Base-by-base conservation (phyloP, 64 coral and sea anemone species). In the Pachyseris speciosa region DNA sequence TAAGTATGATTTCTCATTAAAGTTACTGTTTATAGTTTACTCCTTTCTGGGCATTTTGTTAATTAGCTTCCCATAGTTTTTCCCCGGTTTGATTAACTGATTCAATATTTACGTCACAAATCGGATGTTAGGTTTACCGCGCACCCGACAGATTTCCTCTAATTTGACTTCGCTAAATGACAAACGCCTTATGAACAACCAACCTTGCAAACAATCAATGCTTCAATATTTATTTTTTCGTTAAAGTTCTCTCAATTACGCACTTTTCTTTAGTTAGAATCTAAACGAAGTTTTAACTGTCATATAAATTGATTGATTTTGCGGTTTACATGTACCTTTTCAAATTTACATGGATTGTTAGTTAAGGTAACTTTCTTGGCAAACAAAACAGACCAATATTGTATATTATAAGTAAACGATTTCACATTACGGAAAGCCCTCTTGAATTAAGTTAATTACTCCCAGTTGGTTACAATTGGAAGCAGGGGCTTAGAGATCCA, bases 61-160 rank as follows among this genome's bases (percentile, higher is more conserved):
- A 61, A 60, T 61, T 38, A 37, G 51, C 34, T 61, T 40, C 51
- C 33, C 63, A 27, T 39, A 25, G 22, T 16, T 20, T 26, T 38
- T 58, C 31, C 39, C 53, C 52, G 53, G 53, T 61, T 57, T 63
- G 33, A 37, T 61, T 40, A 81, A 81, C 49, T 81, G 53, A 38
- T 81, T 63, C 51, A 81, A 81, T 63, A 81, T 81, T 81, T 81
- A 81, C 60, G 32, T 37, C 10, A 7, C 51, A 39, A 63, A 81
- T 81, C 77, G 77, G 77, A 81, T 81, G 77, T 63, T 22, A 11
- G 22, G 2, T 7, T 60, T 20, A 38, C 20, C 15, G 26, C 36
- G 53, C 9, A 53, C 53, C 39, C 5, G 7, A 22, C 19, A 58
- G 63, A 81, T 81, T 61, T 81, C 53, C 38, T 74, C n/a, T 12